A percentile compares a stretch with the other conserved stretches of the same genome.
Conservation (phyloP, 2,888 invertebrate species). For the Leucophenga montana region DNA sequence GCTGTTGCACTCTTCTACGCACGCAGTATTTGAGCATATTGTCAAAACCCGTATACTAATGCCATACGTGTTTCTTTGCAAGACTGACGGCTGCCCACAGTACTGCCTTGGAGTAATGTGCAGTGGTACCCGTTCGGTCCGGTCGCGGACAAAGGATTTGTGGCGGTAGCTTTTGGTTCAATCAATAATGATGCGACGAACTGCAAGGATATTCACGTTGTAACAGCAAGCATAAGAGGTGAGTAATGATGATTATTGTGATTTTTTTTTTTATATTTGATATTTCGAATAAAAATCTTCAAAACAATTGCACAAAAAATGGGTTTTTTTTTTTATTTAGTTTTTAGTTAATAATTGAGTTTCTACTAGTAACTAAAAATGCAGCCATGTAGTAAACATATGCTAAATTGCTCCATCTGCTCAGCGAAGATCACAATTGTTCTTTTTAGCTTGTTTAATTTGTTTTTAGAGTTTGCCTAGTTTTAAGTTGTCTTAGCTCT, state of each 20-base stretch:
- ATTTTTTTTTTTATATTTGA: not conserved
- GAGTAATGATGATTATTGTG: not conserved
- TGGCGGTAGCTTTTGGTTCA: not conserved
- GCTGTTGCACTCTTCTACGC: conserved; percentile 20
- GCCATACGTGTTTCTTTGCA: conserved; percentile 61
- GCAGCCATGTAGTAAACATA: too few relatives aligned
- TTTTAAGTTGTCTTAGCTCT: too few relatives aligned
- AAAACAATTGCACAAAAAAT: not conserved
- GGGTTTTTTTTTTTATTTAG: too few relatives aligned
- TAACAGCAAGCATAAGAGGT: not conserved
- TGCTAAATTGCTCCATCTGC: too few relatives aligned
- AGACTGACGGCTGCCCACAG: conserved; percentile 49
- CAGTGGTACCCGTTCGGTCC: conserved; percentile 8
- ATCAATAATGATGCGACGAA: not conserved
- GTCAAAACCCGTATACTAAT: conserved; percentile 51
- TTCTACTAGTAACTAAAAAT: too few relatives aligned
- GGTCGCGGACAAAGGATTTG: not conserved
- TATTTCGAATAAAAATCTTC: not conserved
- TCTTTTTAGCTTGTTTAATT: too few relatives aligned
- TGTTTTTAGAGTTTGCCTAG: too few relatives aligned
- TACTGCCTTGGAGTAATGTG: conserved; percentile 16
- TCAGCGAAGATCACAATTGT: too few relatives aligned
- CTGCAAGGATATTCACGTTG: not conserved
- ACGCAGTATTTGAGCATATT: conserved; percentile 39
- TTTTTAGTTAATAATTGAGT: too few relatives aligned